These are phyloP conservation scores for Reticulitermes lucifugus DNA, from an alignment of 2,888 invertebrate genomes.

Conservation along the genomic window DNA sequence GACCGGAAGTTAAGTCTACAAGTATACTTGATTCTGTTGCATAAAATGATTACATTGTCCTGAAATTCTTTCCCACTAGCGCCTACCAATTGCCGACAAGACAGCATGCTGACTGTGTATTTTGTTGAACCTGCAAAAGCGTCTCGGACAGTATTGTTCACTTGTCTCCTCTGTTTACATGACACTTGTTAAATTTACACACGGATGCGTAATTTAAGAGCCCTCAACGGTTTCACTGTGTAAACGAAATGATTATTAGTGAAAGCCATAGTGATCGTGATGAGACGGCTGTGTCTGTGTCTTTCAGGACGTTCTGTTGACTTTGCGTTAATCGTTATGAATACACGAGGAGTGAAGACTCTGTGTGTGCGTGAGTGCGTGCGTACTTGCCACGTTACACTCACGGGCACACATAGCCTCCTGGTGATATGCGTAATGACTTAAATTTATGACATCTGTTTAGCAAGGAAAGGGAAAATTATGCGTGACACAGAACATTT, in stretches of 20 bases:
- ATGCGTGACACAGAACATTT: too few relatives aligned
- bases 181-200: slow-evolving; percentile 21
- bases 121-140: neutral
- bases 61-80: neutral
- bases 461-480: too few relatives aligned
- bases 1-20: neutral
- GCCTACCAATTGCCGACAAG: neutral
- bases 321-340: neutral
- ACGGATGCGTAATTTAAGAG: slow-evolving; percentile 28
- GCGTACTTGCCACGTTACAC: neutral
- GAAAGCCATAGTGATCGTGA: neutral
- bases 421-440: too few relatives aligned
- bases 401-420: neutral
- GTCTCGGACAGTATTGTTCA: slow-evolving; percentile 22
- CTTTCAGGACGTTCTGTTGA: neutral
- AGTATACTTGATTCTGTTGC: too few relatives aligned
- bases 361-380: neutral
- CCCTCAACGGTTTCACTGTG: slow-evolving; percentile 1
- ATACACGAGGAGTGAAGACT: neutral
- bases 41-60: neutral
- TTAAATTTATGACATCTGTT: too few relatives aligned
- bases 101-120: neutral
- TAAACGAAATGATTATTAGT: slow-evolving; percentile 24
- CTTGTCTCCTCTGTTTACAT: slow-evolving; percentile 24
- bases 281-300: neutral